Evolutionary conservation across 2,113 vertebrate genomes (phyloP).

Genomic region (Phyllostomus hastatus): DNA sequence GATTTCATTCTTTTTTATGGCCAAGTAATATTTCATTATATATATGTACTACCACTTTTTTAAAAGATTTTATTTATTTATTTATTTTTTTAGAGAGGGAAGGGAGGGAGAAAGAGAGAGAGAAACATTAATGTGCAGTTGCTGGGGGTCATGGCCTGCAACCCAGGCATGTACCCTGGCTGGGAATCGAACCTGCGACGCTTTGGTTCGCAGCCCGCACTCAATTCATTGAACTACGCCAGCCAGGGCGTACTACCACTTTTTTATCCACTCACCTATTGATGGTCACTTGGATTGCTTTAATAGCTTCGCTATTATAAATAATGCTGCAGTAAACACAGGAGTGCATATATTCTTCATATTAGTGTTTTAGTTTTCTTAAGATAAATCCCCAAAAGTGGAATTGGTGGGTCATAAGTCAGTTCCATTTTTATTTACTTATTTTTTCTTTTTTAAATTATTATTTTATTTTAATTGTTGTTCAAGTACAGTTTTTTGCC

Average conservation of each 20-base stretch:
- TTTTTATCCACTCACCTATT: not conserved
- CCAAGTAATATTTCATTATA: not conserved
- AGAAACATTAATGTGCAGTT: no score
- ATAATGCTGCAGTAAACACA: not conserved
- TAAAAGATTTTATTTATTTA: no score
- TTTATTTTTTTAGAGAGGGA: no score
- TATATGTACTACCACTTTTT: not conserved
- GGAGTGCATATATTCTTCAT: not conserved
- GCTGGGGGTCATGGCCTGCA: no score
- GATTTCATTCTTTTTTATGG: not conserved
- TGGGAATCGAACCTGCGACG: no score
- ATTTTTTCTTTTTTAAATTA: no score
- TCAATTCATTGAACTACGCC: no score
- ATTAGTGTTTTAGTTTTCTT: not conserved
- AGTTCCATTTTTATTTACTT: not conserved
- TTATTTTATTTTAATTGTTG: no score
- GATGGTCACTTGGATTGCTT: not conserved
- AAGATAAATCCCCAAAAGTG: not conserved
- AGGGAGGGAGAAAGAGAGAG: no score
- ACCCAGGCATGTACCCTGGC: no score
- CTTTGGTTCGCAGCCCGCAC: no score
- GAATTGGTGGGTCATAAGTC: not conserved
- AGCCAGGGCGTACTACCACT: not conserved
- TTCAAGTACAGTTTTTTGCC: no score
- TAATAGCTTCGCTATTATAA: not conserved